Conservation (phyloP, 2,888 invertebrate genomes). For the Pseudanteris insignis region DNA sequence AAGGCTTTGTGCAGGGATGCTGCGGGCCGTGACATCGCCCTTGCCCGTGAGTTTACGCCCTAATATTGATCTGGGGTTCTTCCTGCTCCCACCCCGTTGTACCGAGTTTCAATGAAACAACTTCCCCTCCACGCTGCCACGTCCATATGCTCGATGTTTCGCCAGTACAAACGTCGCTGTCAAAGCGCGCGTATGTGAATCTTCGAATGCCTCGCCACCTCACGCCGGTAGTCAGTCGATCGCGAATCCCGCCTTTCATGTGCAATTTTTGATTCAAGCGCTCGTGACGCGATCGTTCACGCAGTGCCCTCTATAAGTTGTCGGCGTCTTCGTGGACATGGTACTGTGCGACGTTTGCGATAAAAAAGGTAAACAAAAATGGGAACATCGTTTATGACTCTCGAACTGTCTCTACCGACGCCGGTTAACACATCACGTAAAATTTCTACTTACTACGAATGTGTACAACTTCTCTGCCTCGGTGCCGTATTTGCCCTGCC, state of each 20-base stretch:
- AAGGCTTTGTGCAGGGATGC: constrained; percentile 34
- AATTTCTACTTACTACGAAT: too few relatives aligned
- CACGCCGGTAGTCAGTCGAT: constrained; percentile 15
- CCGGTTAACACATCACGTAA: too few relatives aligned
- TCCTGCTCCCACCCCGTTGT: constrained; percentile 49
- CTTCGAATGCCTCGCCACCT: too few relatives aligned
- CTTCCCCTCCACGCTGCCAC: constrained; percentile 49
- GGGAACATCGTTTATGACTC: too few relatives aligned
- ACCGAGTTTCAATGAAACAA: constrained; percentile 50
- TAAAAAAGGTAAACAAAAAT: constrained; percentile 55
- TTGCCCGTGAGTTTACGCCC: constrained; percentile 62
- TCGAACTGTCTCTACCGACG: too few relatives aligned
- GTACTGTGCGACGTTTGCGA: constrained; percentile 62
- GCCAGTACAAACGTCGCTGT: constrained; percentile 59
- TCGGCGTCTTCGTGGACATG: constrained; percentile 51
- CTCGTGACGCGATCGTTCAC: too few relatives aligned
- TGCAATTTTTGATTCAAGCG: too few relatives aligned
- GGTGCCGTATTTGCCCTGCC: too few relatives aligned
- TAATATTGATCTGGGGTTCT: constrained; percentile 61
- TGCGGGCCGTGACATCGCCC: constrained; percentile 49
- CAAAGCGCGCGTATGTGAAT: constrained; percentile 52
- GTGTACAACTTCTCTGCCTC: too few relatives aligned
- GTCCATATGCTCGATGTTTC: constrained; percentile 55
- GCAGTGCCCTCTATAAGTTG: too few relatives aligned
- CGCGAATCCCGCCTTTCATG: constrained; percentile 8